Conservation (phyloP, 2,797 vertebrate species). For the Oophaga sylvatica region DNA sequence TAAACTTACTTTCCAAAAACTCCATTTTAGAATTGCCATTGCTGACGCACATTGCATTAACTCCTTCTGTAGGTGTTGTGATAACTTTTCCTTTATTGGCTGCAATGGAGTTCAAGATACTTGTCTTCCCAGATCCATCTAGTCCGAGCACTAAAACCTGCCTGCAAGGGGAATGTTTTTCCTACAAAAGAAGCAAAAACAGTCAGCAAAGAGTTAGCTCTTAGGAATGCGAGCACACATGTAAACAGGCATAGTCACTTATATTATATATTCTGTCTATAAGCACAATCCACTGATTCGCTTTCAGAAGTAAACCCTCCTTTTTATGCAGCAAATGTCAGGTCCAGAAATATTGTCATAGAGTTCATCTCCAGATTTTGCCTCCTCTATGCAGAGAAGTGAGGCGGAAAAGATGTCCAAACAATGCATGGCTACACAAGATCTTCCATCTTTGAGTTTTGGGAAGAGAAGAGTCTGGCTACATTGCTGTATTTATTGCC, state of each 20-base stretch:
- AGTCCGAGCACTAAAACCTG: conserved; percentile 93
- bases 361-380: too few relatives aligned
- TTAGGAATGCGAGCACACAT: neutral
- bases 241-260: too few relatives aligned
- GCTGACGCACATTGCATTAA: conserved; percentile 84
- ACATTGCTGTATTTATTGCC: too few relatives aligned
- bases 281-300: neutral
- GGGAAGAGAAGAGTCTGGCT: too few relatives aligned
- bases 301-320: too few relatives aligned
- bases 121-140: conserved; percentile 92
- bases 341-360: too few relatives aligned
- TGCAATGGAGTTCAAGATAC: conserved; percentile 82
- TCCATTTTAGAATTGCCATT: conserved; percentile 81
- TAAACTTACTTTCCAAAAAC: conserved; percentile 89
- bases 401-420: too few relatives aligned
- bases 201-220: neutral
- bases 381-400: too few relatives aligned
- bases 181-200: conserved; percentile 10
- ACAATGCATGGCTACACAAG: too few relatives aligned
- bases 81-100: conserved; percentile 79
- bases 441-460: too few relatives aligned
- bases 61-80: conserved; percentile 82
- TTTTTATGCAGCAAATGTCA: too few relatives aligned
- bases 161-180: conserved; percentile 63
- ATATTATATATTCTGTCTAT: neutral